Base-by-base conservation (phyloP, 2,888 invertebrate species). In the Hanleya hanleyi region DNA sequence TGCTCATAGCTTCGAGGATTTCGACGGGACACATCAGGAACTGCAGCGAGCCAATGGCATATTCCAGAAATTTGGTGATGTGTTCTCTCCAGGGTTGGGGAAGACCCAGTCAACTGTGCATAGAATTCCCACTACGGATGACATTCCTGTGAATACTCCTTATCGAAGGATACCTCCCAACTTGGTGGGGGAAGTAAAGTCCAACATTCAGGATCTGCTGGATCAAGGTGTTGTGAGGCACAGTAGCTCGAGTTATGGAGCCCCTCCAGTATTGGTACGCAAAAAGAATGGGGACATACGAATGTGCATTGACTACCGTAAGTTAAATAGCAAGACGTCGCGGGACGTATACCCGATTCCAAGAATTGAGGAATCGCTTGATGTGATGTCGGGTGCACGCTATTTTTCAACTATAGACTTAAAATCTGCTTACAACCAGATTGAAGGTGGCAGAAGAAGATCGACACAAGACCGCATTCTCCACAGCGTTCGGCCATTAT, bases 291-390 rank as follows among this genome's bases (percentile, higher is more conserved):
- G 73, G 15, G 50, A 61, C 15, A 35, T 69, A 22, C 57, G 77
- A 35, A n/a, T n/a, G n/a, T 75, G 75, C 29, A 69, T 76, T 0
- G 77, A 77, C 47, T 77, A 74, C 38, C 29, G 78, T 9, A 62
- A 68, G 37, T 41, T 77, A 6, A 80, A 80, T 51, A 47, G 51
- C n/a, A 78, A 75, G 35, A 77, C 77, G 0, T 32, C 15, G n/a
- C n/a, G n/a, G n/a, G n/a, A n/a, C n/a, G n/a, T n/a, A n/a, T n/a
- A n/a, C n/a, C n/a, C n/a, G n/a, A n/a, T n/a, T n/a, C n/a, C n/a
- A n/a, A n/a, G n/a, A n/a, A n/a, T n/a, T n/a, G 75, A 76, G 35
- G 77, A 78, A 67, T 71, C 76, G n/a, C 72, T 78, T 32, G 75
- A 80, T 67, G 71, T 62, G 9, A 65, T 80, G 62, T 37, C 35